Percentiles rank a stretch among this genome's conserved stretches.
phyloP scores from a whole-genome alignment of 2,888 invertebrate genomes.

The Caenorhabditis doughertyi region DNA sequence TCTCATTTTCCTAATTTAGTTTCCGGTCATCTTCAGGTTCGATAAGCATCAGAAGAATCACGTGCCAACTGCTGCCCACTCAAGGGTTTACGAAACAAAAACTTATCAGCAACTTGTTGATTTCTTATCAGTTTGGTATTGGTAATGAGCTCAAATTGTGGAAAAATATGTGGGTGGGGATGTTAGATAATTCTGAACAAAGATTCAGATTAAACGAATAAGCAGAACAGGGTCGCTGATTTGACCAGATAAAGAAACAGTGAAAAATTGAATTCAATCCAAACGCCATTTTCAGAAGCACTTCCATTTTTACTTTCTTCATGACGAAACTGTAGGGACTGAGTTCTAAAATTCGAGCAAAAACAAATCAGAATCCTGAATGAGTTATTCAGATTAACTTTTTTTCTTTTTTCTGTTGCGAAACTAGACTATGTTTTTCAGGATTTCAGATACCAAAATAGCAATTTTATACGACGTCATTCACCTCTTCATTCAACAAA shows the following conservation, averaged over 20 bases:
- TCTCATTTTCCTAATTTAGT: neutral
- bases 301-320: no score
- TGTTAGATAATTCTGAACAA: slow-evolving; percentile 6
- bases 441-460: no score
- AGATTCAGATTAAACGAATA: neutral
- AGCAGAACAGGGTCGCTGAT: neutral
- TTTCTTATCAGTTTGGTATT: slow-evolving; percentile 42
- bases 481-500: neutral
- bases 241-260: no score
- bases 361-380: no score
- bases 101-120: slow-evolving; percentile 16
- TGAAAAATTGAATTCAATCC: no score
- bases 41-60: slow-evolving; percentile 17
- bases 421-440: no score
- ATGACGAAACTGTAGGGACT: no score
- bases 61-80: slow-evolving; percentile 10
- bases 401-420: no score
- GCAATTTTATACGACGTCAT: slow-evolving; percentile 9
- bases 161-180: slow-evolving; percentile 14
- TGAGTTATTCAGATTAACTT: no score
- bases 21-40: slow-evolving; percentile 12
- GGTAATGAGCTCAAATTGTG: neutral
- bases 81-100: slow-evolving; percentile 26
- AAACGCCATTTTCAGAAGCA: no score
- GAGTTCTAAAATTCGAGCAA: no score